These are phyloP conservation scores for Oxyteleia sp. DNA, from an alignment of 2,888 invertebrate species.

Conservation along the genomic window DNA sequence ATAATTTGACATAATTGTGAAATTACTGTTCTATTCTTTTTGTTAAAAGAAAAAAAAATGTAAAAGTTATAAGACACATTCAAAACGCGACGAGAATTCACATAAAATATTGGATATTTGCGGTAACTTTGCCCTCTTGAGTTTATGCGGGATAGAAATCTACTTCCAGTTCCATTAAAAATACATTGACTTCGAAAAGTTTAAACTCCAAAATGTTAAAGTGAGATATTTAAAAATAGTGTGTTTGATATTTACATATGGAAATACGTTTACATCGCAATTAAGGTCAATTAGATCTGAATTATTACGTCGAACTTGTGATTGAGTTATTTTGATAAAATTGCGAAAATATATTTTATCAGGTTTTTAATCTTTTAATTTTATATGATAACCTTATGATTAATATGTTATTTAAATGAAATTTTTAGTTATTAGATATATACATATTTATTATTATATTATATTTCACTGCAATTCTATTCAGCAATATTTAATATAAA, in stretches of 20 bases:
- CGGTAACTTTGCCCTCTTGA: not conserved
- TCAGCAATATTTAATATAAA: too few relatives aligned
- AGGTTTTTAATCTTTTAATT: too few relatives aligned
- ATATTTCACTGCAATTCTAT: too few relatives aligned
- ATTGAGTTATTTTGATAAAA: too few relatives aligned
- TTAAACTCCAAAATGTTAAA: not conserved
- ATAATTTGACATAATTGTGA: too few relatives aligned
- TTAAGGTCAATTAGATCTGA: not conserved
- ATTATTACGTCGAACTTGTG: not conserved
- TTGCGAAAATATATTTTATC: too few relatives aligned
- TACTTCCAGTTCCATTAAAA: not conserved
- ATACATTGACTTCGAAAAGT: slow-evolving; percentile 4
- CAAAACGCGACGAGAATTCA: not conserved
- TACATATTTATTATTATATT: too few relatives aligned
- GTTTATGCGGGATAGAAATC: not conserved
- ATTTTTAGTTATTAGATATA: too few relatives aligned
- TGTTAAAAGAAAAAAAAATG: not conserved
- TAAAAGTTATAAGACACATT: not conserved
- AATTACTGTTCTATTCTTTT: too few relatives aligned
- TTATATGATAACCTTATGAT: too few relatives aligned
- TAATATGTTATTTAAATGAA: too few relatives aligned
- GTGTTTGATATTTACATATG: not conserved
- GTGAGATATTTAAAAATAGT: not conserved
- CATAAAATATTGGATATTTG: not conserved
- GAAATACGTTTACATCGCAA: not conserved